Evolutionary conservation across 2,888 invertebrate genomes (phyloP), one percentile per base, ranked within the genome.

Genomic region (Tipula lateralis): DNA sequence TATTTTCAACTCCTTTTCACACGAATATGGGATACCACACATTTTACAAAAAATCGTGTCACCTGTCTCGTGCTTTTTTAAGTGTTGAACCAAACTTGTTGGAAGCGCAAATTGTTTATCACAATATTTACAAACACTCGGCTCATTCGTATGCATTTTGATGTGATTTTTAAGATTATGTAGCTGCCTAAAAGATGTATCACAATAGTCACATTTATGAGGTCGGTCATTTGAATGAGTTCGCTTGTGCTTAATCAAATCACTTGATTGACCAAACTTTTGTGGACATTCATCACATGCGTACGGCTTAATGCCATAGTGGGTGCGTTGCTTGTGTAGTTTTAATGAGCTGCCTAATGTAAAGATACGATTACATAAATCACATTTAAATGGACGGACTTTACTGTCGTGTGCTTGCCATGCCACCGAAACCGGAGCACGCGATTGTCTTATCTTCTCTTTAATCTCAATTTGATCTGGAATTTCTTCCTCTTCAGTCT

Each of bases 181-280:
- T 44, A 84, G 66, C 30, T 84, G 84, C 29, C 81, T 81, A 50
- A 85, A 85, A 12, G 66, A 32, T 0, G 32, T 29, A n/a, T 36
- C 83, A 39, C 84, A 85, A n/a, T 84, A 36, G 24, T 44, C 24
- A 83, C 85, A 85, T 4, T 66, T 29, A 39, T 85, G 84, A 50
- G 84, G 84, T 3, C 34, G 39, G 29, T 83, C 84, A 1, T 36
- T 81, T 9, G 83, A 84, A 82, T 85, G 85, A 9, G 44, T 85
- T 29, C 30, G 29, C 39, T 34, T 85, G 50, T 85, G 85, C 44
- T 84, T 85, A 1, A 0, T 44, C 13, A 85, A 34, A 32, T 85
- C 84, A 34, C 85, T 84, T 29, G 85, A 84, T 66, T 85, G 85
- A 4, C 84, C 85, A n/a, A 85, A 85, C 5, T 32, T 29, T 50